Conservation (phyloP, 2,797 vertebrate genomes). For the Muscicapa comitata region DNA sequence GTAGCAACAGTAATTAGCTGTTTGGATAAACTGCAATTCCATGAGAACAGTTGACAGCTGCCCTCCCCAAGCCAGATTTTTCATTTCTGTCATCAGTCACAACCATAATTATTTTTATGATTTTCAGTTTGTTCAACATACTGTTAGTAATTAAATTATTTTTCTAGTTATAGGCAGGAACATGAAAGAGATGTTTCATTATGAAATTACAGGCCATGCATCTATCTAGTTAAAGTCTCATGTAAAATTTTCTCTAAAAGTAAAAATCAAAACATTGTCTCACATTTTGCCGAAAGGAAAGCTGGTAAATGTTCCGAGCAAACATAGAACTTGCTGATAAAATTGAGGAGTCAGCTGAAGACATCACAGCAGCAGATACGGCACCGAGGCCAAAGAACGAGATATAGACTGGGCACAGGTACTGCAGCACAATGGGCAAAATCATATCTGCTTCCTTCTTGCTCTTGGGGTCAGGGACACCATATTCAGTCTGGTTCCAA, state of each 20-base stretch:
- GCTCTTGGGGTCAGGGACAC: slow-evolving; percentile 78
- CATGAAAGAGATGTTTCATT: background rate
- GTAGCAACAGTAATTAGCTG: background rate
- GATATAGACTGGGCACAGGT: slow-evolving; percentile 91
- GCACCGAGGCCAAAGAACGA: slow-evolving; percentile 96
- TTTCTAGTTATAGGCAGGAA: background rate
- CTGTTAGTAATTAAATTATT: background rate
- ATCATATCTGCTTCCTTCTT: slow-evolving; percentile 93
- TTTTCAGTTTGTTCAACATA: background rate
- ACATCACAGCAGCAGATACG: slow-evolving; percentile 97
- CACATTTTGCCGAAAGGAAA: slow-evolving; percentile 94
- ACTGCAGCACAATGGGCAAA: slow-evolving; percentile 92
- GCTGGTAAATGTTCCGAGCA: slow-evolving; percentile 94
- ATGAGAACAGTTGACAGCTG: background rate
- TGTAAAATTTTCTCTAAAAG: background rate
- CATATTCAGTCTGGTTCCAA: slow-evolving; percentile 92
- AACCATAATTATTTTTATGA: background rate
- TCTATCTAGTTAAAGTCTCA: background rate
- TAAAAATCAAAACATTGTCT: slow-evolving; percentile 44
- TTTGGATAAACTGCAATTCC: background rate
- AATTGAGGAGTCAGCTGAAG: slow-evolving; percentile 96
- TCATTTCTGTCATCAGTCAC: background rate
- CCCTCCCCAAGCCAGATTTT: background rate
- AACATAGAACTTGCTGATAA: slow-evolving; percentile 99
- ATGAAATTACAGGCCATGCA: background rate